Percentiles rank a stretch among this genome's conserved stretches.
Evolutionary conservation across 2,113 vertebrate genomes (phyloP).

Genomic region (Tinamus guttatus): DNA sequence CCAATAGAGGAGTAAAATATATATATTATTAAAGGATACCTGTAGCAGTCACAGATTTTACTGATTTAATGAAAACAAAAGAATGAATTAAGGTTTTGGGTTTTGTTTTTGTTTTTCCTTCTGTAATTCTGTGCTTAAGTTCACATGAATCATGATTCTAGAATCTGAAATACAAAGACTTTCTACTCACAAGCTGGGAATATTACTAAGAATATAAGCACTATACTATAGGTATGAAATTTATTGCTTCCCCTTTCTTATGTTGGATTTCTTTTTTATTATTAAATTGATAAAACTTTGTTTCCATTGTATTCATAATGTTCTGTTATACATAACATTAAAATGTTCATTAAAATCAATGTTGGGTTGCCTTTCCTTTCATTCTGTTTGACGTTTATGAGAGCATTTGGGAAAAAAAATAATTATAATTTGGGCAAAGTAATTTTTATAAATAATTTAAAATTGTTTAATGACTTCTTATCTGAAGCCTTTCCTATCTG

Average conservation of each 20-base stretch:
- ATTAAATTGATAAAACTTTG: slow-evolving; percentile 86
- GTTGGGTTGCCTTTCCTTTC: slow-evolving; percentile 81
- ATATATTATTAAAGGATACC: slow-evolving; percentile 85
- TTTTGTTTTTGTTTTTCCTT: slow-evolving; percentile 66
- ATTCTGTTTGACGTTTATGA: slow-evolving; percentile 81
- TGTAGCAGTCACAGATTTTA: slow-evolving; percentile 84
- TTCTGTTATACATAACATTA: slow-evolving; percentile 96
- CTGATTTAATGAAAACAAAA: slow-evolving; percentile 83
- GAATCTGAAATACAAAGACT: slow-evolving; percentile 80
- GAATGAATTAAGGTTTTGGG: slow-evolving; percentile 67
- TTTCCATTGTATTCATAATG: slow-evolving; percentile 91
- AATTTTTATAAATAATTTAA: slow-evolving; percentile 92
- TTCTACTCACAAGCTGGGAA: slow-evolving; percentile 80
- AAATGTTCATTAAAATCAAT: slow-evolving; percentile 93
- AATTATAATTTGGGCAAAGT: slow-evolving; percentile 88
- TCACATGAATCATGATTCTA: slow-evolving; percentile 80
- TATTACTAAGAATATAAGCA: slow-evolving; percentile 90
- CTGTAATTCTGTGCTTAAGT: slow-evolving; percentile 79
- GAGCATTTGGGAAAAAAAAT: slow-evolving; percentile 80
- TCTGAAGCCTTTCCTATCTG: slow-evolving; percentile 82
- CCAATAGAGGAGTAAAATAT: slow-evolving; percentile 71
- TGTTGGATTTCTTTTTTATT: slow-evolving; percentile 82
- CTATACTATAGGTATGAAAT: slow-evolving; percentile 88
- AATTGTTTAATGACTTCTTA: slow-evolving; percentile 87
- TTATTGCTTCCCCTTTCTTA: slow-evolving; percentile 82